Conservation (phyloP, 2,797 vertebrate species). For the Distichodus sexfasciatus region DNA sequence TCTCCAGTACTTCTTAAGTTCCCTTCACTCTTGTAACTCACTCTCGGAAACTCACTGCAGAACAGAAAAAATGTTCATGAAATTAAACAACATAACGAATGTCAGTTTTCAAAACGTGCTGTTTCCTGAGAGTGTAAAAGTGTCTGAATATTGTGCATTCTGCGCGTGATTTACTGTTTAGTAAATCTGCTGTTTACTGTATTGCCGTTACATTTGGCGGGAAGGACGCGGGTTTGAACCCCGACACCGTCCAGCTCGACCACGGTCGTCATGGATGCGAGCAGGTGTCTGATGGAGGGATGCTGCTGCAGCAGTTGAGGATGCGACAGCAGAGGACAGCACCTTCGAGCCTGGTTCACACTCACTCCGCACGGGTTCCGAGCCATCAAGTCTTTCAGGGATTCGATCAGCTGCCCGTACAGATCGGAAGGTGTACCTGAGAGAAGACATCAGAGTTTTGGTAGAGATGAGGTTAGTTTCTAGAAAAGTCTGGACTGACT, state of each 20-base stretch:
- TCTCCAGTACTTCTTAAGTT: no score
- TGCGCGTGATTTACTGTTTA: no score
- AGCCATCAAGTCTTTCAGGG: constrained; percentile 27
- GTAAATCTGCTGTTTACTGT: no score
- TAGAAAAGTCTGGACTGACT: no score
- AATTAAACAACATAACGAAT: no score
- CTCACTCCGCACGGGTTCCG: constrained; percentile 28
- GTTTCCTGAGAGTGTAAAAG: no score
- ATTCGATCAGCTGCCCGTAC: constrained; percentile 6
- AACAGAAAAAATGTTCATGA: no score
- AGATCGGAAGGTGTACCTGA: background rate
- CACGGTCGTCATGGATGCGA: constrained; percentile 45
- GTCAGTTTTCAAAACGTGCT: no score
- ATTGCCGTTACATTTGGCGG: no score
- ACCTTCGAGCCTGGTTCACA: constrained; percentile 32
- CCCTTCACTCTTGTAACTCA: no score
- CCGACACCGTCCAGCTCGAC: constrained; percentile 42
- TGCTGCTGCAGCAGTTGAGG: constrained; percentile 19
- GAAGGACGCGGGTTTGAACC: constrained; percentile 44
- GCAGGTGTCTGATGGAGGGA: constrained; percentile 47
- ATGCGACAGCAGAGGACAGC: constrained; percentile 43
- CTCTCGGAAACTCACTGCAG: no score
- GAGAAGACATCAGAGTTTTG: background rate
- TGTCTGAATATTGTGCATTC: no score
- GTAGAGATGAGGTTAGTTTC: background rate